Percentiles rank a stretch among this genome's conserved stretches.
These are phyloP conservation scores for Trichogramma pretiosum DNA, from an alignment of 1,140 invertebrate species.

Conservation along the genomic window DNA sequence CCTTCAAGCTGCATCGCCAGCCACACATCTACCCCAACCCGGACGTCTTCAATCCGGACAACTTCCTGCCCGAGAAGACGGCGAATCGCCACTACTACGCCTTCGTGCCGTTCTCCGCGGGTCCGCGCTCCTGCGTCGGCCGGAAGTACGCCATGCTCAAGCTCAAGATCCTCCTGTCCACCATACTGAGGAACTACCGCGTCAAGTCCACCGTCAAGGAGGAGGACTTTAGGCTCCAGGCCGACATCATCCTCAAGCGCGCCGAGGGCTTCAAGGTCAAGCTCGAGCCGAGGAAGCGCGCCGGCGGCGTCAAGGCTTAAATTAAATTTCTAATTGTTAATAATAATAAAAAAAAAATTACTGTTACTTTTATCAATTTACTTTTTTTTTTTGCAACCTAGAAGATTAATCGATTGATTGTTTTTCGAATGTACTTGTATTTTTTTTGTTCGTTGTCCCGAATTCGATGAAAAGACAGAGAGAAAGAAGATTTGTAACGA, in stretches of 20 bases:
- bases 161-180: conserved; percentile 77
- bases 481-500: too few relatives aligned
- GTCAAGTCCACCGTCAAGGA: conserved; percentile 59
- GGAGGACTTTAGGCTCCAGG: conserved; percentile 64
- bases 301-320: conserved; percentile 30
- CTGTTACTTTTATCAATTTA: not conserved
- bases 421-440: too few relatives aligned
- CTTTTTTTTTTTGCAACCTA: not conserved
- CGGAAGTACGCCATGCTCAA: conserved; percentile 84
- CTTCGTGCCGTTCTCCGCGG: conserved; percentile 80
- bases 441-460: too few relatives aligned
- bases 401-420: too few relatives aligned
- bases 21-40: conserved; percentile 66
- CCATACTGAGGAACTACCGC: conserved; percentile 74
- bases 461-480: too few relatives aligned
- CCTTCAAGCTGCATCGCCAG: conserved; percentile 61
- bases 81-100: conserved; percentile 71
- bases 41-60: conserved; percentile 72
- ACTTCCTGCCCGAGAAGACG: conserved; percentile 71
- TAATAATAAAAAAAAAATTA: not conserved
- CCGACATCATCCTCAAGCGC: conserved; percentile 75
- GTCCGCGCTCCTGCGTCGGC: conserved; percentile 76
- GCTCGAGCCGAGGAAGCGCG: conserved; percentile 54
- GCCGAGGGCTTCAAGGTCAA: conserved; percentile 66
- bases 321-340: not conserved